A percentile compares a stretch with the other conserved stretches of the same genome.
phyloP scores from a whole-genome alignment of 1,140 invertebrate genomes.

The Drosophila hydei region DNA sequence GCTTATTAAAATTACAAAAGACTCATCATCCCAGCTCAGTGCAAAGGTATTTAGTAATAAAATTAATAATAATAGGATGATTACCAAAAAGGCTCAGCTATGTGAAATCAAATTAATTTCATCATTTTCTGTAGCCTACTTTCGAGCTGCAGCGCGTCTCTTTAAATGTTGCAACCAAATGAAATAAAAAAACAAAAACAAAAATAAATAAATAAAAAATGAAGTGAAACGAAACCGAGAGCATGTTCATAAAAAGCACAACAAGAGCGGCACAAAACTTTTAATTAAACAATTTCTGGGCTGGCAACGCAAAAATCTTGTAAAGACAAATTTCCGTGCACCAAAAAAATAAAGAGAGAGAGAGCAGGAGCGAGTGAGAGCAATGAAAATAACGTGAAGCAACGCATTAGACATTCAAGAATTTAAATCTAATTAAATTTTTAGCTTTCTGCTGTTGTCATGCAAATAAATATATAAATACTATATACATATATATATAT shows the following conservation, averaged over 20 bases:
- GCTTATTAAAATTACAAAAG: constrained; percentile 58
- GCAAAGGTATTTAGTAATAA: constrained; percentile 69
- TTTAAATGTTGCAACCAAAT: constrained; percentile 36
- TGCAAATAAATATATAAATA: constrained; percentile 71
- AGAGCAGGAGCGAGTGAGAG: constrained; percentile 23
- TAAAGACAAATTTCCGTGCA: constrained; percentile 69
- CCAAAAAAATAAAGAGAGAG: constrained; percentile 32
- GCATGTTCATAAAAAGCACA: constrained; percentile 50
- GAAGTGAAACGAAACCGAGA: constrained; percentile 47
- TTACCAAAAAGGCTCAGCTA: constrained; percentile 15
- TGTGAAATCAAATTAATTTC: constrained; percentile 42
- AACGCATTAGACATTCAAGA: constrained; percentile 68
- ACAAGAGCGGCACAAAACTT: constrained; percentile 65
- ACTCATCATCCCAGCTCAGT: constrained; percentile 34
- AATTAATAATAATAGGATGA: constrained; percentile 55
- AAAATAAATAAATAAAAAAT: constrained; percentile 14
- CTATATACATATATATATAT: constrained; percentile 29
- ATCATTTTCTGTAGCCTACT: constrained; percentile 44
- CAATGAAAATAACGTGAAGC: constrained; percentile 13
- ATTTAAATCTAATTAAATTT: constrained; percentile 82
- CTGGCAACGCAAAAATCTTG: constrained; percentile 63
- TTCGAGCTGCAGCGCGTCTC: constrained; percentile 17
- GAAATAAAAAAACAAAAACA: constrained; percentile 12
- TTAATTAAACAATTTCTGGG: constrained; percentile 81
- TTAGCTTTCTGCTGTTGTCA: constrained; percentile 66